A percentile compares a stretch with the other conserved stretches of the same genome.
Evolutionary conservation across 2,797 vertebrate genomes (phyloP).

Genomic region (Lepidocolaptes lacrymiger): DNA sequence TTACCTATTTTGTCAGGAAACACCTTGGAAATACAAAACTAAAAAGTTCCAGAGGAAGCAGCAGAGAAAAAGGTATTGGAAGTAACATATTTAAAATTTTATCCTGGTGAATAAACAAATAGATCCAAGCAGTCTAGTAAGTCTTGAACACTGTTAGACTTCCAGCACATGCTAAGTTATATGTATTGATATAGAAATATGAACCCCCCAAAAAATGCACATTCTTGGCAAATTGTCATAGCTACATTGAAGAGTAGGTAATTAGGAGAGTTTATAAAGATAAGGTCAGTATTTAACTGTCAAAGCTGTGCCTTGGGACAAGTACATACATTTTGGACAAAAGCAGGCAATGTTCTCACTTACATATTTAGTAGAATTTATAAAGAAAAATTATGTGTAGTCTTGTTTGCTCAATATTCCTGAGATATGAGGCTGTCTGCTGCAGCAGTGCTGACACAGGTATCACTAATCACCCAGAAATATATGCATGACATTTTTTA

Average conservation of each 20-base stretch:
- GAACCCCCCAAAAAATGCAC: rapidly evolving
- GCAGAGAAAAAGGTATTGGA: background rate
- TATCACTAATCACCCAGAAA: slow-evolving; percentile 26
- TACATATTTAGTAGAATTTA: background rate
- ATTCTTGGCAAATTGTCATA: background rate
- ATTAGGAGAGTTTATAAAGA: background rate
- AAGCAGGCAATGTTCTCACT: background rate
- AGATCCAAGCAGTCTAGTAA: background rate
- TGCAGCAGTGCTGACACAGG: slow-evolving; percentile 26
- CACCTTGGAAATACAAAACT: background rate
- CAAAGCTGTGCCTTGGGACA: background rate
- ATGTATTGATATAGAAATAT: background rate
- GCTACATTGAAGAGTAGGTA: background rate
- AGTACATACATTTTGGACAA: background rate
- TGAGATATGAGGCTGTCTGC: background rate
- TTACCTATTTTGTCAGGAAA: background rate
- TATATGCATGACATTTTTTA: background rate
- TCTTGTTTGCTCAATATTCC: background rate
- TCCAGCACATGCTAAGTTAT: background rate
- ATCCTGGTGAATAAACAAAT: background rate
- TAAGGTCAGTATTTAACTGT: background rate
- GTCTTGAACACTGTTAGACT: background rate
- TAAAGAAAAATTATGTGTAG: background rate
- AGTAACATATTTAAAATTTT: background rate
- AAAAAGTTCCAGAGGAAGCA: background rate